Base-by-base conservation (phyloP, 2,888 invertebrate species). In the Tetragonula carbonaria region DNA sequence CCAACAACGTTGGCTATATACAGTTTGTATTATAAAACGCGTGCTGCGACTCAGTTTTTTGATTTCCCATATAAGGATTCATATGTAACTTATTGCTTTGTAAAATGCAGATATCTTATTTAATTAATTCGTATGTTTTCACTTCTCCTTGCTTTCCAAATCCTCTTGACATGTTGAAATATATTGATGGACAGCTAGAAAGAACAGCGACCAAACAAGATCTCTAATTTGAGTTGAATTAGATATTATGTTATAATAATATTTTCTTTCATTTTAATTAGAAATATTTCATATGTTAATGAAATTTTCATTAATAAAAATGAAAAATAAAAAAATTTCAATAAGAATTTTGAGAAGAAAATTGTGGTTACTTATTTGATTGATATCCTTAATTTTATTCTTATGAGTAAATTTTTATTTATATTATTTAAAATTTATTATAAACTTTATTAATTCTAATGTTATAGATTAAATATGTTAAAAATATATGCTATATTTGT, bases 21-120 rank as follows among this genome's bases (percentile, higher is more conserved):
- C 74, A 85, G 76, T 79, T 85, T 85, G 81, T 85, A 86, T 85
- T 50, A 80, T 80, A 80, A 82, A 75, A 77, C 84, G 73, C 85
- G 80, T 78, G 74, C 85, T 82, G 82, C 87, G 85, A 88, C 84
- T 86, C 84, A 78, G 85, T 73, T 82, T 84, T 85, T 88, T 87
- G 80, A 84, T 89, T 87, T 90, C 87, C 84, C 86, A 80, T 65
- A 55, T 86, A 90, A 88, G 86, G 73, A 90, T 78, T 90, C 91
- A 88, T 91, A 91, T 94, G 94, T 94, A 94, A 94, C 93, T 94
- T 94, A 94, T 94, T 94, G 94, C 94, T 94, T 94, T 94, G 94
- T 94, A 94, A 93, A 94, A 94, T 94, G 94, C 94, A 94, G 91
- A 94, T 90, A 89, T 93, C 92, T 93, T 94, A 94, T 94, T 94